Evolutionary conservation across 2,113 vertebrate species (phyloP).

Genomic region (Nothocercus julius): DNA sequence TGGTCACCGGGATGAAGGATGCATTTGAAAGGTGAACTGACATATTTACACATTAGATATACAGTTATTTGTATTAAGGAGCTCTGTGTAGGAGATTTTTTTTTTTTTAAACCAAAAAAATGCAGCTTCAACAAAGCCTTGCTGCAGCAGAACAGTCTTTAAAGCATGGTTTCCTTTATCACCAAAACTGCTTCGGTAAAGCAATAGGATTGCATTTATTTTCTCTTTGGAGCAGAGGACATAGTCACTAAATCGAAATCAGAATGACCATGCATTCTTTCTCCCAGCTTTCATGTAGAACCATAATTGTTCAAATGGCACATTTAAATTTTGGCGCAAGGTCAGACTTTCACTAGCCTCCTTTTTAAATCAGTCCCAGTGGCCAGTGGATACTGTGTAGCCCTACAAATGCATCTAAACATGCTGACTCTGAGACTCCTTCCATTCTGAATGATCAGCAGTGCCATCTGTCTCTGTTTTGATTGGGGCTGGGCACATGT

Average conservation of each 20-base stretch:
- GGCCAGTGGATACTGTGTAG: slow-evolving; percentile 9
- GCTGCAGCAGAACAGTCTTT: not conserved
- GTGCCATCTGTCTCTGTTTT: slow-evolving; percentile 75
- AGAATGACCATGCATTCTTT: slow-evolving; percentile 69
- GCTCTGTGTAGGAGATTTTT: not conserved
- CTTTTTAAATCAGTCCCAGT: slow-evolving; percentile 70
- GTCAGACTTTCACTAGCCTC: slow-evolving; percentile 36
- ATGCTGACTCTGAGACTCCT: slow-evolving; percentile 55
- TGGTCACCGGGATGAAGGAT: not conserved
- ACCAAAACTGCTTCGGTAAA: slow-evolving; percentile 31
- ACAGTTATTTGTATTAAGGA: not conserved
- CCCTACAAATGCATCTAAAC: slow-evolving; percentile 66
- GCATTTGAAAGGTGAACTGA: not conserved
- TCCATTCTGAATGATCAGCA: slow-evolving; percentile 55
- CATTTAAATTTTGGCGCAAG: slow-evolving; percentile 58
- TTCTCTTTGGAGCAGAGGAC: slow-evolving; percentile 64
- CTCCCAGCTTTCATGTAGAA: slow-evolving; percentile 64
- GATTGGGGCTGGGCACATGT: slow-evolving; percentile 62
- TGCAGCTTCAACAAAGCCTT: slow-evolving; percentile 5
- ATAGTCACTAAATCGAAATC: slow-evolving; percentile 62
- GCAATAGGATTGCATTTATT: slow-evolving; percentile 54
- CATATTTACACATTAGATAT: not conserved
- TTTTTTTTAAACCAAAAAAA: not conserved
- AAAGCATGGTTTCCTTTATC: not conserved
- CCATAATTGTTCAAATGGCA: slow-evolving; percentile 64